Evolutionary conservation across 1,140 invertebrate species (phyloP).

Genomic region (Drosophila micromelanica): DNA sequence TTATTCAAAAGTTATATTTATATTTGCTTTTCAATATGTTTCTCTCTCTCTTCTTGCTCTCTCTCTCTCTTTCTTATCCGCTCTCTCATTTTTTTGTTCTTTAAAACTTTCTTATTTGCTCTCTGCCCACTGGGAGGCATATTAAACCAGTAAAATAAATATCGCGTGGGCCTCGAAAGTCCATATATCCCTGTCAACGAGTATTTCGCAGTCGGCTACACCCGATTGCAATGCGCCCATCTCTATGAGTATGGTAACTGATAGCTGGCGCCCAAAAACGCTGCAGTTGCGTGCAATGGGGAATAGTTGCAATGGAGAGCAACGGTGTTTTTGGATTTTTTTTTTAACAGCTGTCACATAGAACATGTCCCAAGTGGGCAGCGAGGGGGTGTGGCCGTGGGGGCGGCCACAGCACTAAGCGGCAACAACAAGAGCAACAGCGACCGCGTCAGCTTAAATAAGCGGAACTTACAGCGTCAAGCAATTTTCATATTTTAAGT

Average conservation of each 20-base stretch:
- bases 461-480: constrained; percentile 52
- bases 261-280: constrained; percentile 41
- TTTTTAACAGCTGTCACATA: constrained; percentile 54
- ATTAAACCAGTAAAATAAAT: too few relatives aligned
- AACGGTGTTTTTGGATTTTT: constrained; percentile 46
- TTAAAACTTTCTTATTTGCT: too few relatives aligned
- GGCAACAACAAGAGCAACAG: constrained; percentile 10
- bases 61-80: too few relatives aligned
- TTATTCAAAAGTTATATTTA: too few relatives aligned
- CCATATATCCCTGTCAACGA: too few relatives aligned
- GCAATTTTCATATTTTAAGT: constrained; percentile 58
- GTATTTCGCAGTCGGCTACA: too few relatives aligned
- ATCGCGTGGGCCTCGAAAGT: too few relatives aligned
- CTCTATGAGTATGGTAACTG: constrained; percentile 18
- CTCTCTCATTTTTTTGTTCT: too few relatives aligned
- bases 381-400: background rate
- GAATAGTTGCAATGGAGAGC: constrained; percentile 30
- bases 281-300: constrained; percentile 1
- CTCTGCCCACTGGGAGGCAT: too few relatives aligned
- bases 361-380: constrained; percentile 6
- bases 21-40: too few relatives aligned
- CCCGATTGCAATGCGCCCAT: constrained; percentile 6
- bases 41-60: too few relatives aligned
- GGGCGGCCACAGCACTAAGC: background rate
- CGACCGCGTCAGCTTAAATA: constrained; percentile 30